Percentiles rank a stretch among this genome's conserved stretches.
These are phyloP conservation scores for Campylomormyrus tamandua DNA, from an alignment of 2,113 vertebrate species.

Conservation along the genomic window DNA sequence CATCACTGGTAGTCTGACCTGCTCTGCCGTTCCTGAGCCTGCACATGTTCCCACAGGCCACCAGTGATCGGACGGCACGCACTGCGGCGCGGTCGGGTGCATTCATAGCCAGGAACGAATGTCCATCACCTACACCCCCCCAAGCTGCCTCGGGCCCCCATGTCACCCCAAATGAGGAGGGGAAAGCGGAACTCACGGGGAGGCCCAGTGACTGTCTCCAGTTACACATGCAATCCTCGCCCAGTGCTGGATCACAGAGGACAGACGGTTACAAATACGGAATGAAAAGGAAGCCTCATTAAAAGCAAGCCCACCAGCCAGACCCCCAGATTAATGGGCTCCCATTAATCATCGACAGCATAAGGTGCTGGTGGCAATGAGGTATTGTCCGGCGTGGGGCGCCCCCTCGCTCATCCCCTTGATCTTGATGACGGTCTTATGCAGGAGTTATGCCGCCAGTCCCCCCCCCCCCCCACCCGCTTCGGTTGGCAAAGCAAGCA, in stretches of 20 bases:
- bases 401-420: not conserved
- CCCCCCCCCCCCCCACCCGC: not conserved
- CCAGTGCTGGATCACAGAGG: slow-evolving; percentile 26
- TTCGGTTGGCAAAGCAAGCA: slow-evolving; percentile 18
- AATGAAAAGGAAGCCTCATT: slow-evolving; percentile 57
- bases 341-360: slow-evolving; percentile 56
- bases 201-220: not conserved
- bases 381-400: slow-evolving; percentile 15
- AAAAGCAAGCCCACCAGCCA: slow-evolving; percentile 50
- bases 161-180: not conserved
- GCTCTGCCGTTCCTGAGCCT: not conserved
- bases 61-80: not conserved
- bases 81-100: not conserved
- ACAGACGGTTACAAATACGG: slow-evolving; percentile 16
- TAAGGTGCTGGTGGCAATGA: slow-evolving; percentile 1
- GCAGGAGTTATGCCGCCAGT: slow-evolving; percentile 9
- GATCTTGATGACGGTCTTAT: slow-evolving; percentile 22
- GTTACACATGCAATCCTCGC: not conserved
- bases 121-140: not conserved
- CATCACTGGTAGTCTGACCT: not conserved
- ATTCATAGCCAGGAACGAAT: not conserved
- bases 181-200: not conserved
- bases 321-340: slow-evolving; percentile 50
- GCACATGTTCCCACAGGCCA: not conserved
- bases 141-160: not conserved